Evolutionary conservation across 2,113 vertebrate genomes (phyloP).

Genomic region (Hippopotamus amphibius): DNA sequence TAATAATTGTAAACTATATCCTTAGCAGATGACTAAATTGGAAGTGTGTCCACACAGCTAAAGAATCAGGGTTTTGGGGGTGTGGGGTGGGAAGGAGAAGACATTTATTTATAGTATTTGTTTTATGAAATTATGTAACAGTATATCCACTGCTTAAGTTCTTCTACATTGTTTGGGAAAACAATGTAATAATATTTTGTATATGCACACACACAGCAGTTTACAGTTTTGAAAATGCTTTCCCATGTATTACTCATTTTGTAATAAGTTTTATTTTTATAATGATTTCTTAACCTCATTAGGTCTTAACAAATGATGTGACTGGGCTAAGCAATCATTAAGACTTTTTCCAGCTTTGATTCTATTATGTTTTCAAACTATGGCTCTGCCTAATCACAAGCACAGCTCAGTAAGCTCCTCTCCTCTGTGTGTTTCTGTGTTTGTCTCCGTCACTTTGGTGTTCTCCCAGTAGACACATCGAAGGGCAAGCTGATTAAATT

Average conservation of each 20-base stretch:
- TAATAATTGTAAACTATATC: constrained; percentile 11
- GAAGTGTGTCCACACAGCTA: background rate
- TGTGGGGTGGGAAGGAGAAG: rapidly evolving
- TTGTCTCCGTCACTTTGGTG: constrained; percentile 64
- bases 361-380: constrained; percentile 58
- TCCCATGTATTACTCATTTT: background rate
- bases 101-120: background rate
- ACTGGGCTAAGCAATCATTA: constrained; percentile 55
- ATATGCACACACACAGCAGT: background rate
- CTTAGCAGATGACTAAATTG: constrained; percentile 17
- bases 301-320: constrained; percentile 24
- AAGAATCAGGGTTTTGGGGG: background rate
- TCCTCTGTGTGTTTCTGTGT: constrained; percentile 62
- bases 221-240: constrained; percentile 45
- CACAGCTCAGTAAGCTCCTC: constrained; percentile 52
- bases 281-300: constrained; percentile 62
- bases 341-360: constrained; percentile 50
- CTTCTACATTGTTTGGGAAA: background rate
- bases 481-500: constrained; percentile 76
- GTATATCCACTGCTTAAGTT: background rate
- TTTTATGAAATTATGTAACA: background rate
- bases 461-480: constrained; percentile 76
- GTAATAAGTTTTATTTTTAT: constrained; percentile 23
- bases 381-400: constrained; percentile 63
- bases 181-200: background rate